Evolutionary conservation across 2,113 vertebrate species (phyloP).

Genomic region (Pelobates fuscus): DNA sequence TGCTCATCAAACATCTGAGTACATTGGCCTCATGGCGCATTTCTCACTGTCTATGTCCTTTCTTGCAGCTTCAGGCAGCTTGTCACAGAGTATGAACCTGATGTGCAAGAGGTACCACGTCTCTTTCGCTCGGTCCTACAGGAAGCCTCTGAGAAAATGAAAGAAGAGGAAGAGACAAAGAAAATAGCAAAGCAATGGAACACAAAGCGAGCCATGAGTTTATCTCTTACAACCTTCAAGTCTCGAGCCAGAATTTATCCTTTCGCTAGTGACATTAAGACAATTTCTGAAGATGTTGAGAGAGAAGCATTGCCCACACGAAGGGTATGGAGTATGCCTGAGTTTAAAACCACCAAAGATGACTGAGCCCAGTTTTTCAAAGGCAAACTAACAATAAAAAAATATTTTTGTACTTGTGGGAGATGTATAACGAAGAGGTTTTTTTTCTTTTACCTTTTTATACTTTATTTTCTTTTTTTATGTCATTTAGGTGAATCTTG

Average conservation of each 20-base stretch:
- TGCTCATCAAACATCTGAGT: no score
- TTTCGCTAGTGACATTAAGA: conserved; percentile 86
- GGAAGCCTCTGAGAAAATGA: conserved; percentile 79
- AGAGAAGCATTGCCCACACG: conserved; percentile 65
- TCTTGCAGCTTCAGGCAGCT: conserved; percentile 85
- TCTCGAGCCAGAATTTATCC: conserved; percentile 87
- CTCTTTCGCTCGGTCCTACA: conserved; percentile 86
- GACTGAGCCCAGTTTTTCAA: conserved; percentile 51
- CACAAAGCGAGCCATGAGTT: conserved; percentile 78
- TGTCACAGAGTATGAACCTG: conserved; percentile 82
- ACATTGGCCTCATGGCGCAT: no score
- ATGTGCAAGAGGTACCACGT: conserved; percentile 81
- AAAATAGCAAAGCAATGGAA: conserved; percentile 86
- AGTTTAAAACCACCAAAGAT: conserved; percentile 79
- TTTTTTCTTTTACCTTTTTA: neutral
- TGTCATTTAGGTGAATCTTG: no score
- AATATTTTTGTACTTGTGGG: neutral
- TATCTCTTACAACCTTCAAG: conserved; percentile 80
- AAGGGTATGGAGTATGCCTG: conserved; percentile 90
- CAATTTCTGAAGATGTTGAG: conserved; percentile 93
- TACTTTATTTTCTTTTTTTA: no score
- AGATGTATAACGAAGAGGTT: neutral
- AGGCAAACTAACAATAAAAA: neutral
- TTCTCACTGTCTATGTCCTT: neutral
- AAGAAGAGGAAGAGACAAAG: conserved; percentile 85